These are phyloP conservation scores for Aplodontia rufa DNA, from an alignment of 2,113 vertebrate species.

Conservation along the genomic window DNA sequence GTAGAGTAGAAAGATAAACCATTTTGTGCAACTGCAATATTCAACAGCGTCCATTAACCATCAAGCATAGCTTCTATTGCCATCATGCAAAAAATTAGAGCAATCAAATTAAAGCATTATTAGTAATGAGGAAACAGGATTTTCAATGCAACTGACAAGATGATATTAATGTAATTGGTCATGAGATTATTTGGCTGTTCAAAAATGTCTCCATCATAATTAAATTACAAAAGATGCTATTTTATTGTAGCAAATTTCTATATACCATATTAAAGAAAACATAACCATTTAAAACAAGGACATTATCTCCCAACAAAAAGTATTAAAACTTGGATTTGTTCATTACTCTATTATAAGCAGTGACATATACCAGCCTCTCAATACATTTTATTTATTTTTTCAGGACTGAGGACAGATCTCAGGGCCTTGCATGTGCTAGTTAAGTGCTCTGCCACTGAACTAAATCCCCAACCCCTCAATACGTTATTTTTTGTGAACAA, in stretches of 20 bases:
- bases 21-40: slow-evolving; percentile 28
- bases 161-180: slow-evolving; percentile 61
- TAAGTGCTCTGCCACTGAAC: too few species aligned
- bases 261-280: slow-evolving; percentile 20
- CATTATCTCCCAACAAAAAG: neutral
- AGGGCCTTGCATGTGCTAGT: too few species aligned
- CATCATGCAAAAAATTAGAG: slow-evolving; percentile 57
- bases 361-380: neutral
- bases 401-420: too few species aligned
- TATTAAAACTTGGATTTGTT: neutral
- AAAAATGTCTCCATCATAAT: slow-evolving; percentile 52
- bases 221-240: slow-evolving; percentile 27
- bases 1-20: slow-evolving; percentile 11
- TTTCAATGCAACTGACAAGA: slow-evolving; percentile 46
- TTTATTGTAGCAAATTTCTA: slow-evolving; percentile 4
- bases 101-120: slow-evolving; percentile 65
- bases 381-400: too few species aligned
- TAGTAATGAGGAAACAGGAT: slow-evolving; percentile 44
- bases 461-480: neutral
- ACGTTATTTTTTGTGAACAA: slow-evolving; percentile 37
- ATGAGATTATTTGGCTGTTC: slow-evolving; percentile 51
- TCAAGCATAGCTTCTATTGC: neutral
- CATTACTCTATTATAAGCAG: neutral
- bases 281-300: slow-evolving; percentile 21
- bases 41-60: slow-evolving; percentile 9